These are phyloP conservation scores for Coluber constrictor DNA, from an alignment of 2,797 vertebrate genomes.

Conservation along the genomic window DNA sequence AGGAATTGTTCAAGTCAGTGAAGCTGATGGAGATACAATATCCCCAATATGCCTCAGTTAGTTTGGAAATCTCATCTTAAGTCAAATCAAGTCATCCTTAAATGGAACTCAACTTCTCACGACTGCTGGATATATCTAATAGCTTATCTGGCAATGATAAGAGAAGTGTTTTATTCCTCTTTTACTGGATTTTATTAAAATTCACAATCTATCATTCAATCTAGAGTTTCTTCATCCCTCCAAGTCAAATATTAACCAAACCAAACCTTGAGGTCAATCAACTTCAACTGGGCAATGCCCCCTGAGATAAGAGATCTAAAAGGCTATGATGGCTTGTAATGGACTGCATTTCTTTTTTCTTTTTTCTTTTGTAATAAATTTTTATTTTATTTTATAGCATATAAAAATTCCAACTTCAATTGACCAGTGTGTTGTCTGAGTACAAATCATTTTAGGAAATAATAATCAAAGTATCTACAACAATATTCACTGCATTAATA, in stretches of 20 bases:
- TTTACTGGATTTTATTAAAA: neutral
- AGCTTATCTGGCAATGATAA: neutral
- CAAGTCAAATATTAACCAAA: neutral
- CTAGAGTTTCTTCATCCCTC: neutral
- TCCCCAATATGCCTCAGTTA: neutral
- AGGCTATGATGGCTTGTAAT: neutral
- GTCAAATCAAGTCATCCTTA: neutral
- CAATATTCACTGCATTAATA: too few relatives aligned
- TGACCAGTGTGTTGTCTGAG: too few relatives aligned
- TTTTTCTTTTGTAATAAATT: too few relatives aligned
- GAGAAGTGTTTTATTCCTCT: neutral
- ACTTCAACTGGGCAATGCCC: neutral
- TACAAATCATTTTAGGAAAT: too few relatives aligned
- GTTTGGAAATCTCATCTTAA: neutral
- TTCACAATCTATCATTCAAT: neutral
- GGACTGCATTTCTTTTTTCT: neutral
- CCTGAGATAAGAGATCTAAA: neutral
- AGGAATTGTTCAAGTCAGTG: neutral
- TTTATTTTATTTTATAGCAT: too few relatives aligned
- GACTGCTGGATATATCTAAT: neutral
- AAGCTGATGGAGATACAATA: neutral
- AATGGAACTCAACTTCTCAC: neutral
- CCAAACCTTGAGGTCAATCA: neutral
- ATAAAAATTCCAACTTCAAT: too few relatives aligned
- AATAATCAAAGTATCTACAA: too few relatives aligned